Conservation (phyloP, 1,140 invertebrate species). For the Drosophila suzukii region DNA sequence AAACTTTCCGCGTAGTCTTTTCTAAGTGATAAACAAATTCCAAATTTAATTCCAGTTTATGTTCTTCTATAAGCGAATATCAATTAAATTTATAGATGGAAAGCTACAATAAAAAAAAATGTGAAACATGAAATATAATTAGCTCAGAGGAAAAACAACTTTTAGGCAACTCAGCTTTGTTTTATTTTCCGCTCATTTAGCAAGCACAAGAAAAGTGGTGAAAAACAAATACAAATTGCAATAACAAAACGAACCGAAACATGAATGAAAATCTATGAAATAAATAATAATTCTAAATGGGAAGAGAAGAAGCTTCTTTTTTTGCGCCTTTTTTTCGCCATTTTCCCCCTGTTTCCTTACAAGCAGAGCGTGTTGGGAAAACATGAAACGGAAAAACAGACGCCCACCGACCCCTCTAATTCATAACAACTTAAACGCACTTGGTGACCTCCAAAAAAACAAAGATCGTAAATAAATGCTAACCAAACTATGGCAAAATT, state of each 20-base stretch:
- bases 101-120: slow-evolving; percentile 36
- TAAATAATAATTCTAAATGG: slow-evolving; percentile 70
- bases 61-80: slow-evolving; percentile 15
- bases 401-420: slow-evolving; percentile 27
- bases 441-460: slow-evolving; percentile 64
- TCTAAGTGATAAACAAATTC: slow-evolving; percentile 18
- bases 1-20: slow-evolving; percentile 14
- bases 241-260: slow-evolving; percentile 59
- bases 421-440: slow-evolving; percentile 67
- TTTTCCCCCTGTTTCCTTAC: slow-evolving; percentile 20
- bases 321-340: slow-evolving; percentile 4
- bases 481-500: slow-evolving; percentile 49
- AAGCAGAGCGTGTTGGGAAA: slow-evolving; percentile 35
- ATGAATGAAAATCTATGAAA: slow-evolving; percentile 76
- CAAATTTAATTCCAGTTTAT: slow-evolving; percentile 36
- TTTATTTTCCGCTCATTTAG: slow-evolving; percentile 35
- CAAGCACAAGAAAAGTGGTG: slow-evolving; percentile 15
- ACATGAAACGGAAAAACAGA: slow-evolving; percentile 48
- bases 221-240: slow-evolving; percentile 29
- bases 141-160: slow-evolving; percentile 32
- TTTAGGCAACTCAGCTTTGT: slow-evolving; percentile 16
- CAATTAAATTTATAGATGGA: slow-evolving; percentile 40
- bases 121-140: slow-evolving; percentile 63
- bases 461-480: slow-evolving; percentile 63
- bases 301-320: neutral